phyloP scores from a whole-genome alignment of 2,113 vertebrate genomes.

The Apodemus speciosus region DNA sequence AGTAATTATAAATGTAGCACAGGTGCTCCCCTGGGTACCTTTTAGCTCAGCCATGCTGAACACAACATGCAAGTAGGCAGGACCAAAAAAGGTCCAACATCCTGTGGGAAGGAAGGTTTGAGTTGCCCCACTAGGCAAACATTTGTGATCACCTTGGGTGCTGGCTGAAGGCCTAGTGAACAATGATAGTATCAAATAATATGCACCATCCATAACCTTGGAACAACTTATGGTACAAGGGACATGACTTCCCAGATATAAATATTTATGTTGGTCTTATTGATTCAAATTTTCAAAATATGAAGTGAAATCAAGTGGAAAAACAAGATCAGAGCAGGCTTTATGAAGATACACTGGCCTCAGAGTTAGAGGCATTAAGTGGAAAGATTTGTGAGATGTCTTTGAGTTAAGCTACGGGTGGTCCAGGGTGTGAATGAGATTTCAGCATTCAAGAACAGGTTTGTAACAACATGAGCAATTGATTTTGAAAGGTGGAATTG shows the following conservation, averaged over 20 bases:
- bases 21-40: background rate
- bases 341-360: background rate
- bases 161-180: background rate
- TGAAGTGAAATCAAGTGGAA: background rate
- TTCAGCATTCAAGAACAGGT: background rate
- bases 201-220: background rate
- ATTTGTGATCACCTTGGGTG: background rate
- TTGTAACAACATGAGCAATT: background rate
- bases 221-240: background rate
- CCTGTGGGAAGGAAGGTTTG: background rate
- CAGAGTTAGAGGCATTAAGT: background rate
- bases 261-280: background rate
- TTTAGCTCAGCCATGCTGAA: background rate
- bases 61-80: background rate
- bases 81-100: background rate
- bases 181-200: background rate
- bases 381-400: background rate
- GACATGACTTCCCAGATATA: background rate
- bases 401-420: background rate
- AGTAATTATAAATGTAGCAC: conserved; percentile 19
- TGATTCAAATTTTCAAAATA: background rate
- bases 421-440: background rate
- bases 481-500: background rate
- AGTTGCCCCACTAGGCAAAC: background rate
- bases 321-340: background rate